phyloP scores from a whole-genome alignment of 2,797 vertebrate species.

The Lepilemur ruficaudatus region DNA sequence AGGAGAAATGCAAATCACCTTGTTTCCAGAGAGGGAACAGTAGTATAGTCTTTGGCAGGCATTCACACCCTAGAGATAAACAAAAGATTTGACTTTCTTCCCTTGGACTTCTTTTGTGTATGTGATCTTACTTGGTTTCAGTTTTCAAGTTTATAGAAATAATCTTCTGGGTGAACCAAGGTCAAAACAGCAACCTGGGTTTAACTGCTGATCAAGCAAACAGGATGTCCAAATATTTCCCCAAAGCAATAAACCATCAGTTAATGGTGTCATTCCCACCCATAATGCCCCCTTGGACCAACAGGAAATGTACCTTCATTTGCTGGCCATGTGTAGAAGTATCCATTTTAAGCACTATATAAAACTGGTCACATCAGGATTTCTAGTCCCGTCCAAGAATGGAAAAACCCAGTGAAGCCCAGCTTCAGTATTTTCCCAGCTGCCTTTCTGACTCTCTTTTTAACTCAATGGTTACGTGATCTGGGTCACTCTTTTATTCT shows the following conservation, averaged over 20 bases:
- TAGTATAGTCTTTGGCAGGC: constrained; percentile 46
- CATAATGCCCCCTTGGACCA: constrained; percentile 59
- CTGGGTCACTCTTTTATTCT: not conserved
- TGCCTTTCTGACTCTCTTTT: not conserved
- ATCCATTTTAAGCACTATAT: constrained; percentile 24
- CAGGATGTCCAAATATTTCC: constrained; percentile 76
- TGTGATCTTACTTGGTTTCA: constrained; percentile 52
- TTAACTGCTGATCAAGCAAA: constrained; percentile 80
- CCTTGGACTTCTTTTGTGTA: constrained; percentile 49
- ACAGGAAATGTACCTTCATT: constrained; percentile 58
- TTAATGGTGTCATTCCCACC: constrained; percentile 71
- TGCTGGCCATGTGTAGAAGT: not conserved
- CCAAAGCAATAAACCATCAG: constrained; percentile 73
- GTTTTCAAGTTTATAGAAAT: constrained; percentile 36
- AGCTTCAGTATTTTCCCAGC: not conserved
- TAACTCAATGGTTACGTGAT: not conserved
- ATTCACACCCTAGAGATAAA: constrained; percentile 57
- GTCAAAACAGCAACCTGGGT: constrained; percentile 73
- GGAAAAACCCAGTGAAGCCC: not conserved
- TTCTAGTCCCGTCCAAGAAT: not conserved
- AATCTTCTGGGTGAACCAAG: constrained; percentile 77
- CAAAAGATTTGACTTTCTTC: constrained; percentile 54
- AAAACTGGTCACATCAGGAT: constrained; percentile 16
- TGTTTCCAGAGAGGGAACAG: constrained; percentile 68
- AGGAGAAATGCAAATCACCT: constrained; percentile 65